Conservation (phyloP, 2,888 invertebrate genomes). For the Leistus spinibarbis region DNA sequence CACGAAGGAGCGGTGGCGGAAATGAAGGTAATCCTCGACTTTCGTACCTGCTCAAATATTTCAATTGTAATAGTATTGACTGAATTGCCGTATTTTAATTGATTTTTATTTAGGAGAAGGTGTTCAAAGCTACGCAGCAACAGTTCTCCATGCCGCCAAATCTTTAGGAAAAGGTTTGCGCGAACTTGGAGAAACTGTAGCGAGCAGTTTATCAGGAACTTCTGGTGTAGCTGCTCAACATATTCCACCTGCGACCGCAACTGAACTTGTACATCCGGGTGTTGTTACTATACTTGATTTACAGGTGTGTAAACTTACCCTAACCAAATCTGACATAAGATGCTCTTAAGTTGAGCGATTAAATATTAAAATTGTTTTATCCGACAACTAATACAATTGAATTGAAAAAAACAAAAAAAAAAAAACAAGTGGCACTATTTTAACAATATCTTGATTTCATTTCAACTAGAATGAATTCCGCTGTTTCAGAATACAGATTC, state of each 20-base stretch:
- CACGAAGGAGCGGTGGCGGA: constrained; percentile 81
- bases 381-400: no score
- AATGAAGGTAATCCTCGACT: no score
- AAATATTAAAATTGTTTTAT: no score
- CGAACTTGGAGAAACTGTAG: constrained; percentile 89
- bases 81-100: neutral
- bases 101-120: constrained; percentile 66
- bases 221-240: constrained; percentile 49
- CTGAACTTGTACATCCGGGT: constrained; percentile 79
- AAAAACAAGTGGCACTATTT: no score
- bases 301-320: constrained; percentile 61
- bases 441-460: no score
- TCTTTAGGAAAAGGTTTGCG: constrained; percentile 89
- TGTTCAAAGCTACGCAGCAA: constrained; percentile 87
- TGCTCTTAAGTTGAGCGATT: no score
- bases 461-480: neutral
- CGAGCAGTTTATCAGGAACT: constrained; percentile 83
- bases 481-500: constrained; percentile 24
- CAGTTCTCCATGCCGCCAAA: constrained; percentile 93
- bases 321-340: no score
- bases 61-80: neutral
- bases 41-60: no score
- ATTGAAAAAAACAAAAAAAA: no score
- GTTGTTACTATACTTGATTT: constrained; percentile 88
- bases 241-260: constrained; percentile 44